These are phyloP conservation scores for Schrankia costaestrigalis DNA, from an alignment of 2,888 invertebrate species.

Conservation along the genomic window DNA sequence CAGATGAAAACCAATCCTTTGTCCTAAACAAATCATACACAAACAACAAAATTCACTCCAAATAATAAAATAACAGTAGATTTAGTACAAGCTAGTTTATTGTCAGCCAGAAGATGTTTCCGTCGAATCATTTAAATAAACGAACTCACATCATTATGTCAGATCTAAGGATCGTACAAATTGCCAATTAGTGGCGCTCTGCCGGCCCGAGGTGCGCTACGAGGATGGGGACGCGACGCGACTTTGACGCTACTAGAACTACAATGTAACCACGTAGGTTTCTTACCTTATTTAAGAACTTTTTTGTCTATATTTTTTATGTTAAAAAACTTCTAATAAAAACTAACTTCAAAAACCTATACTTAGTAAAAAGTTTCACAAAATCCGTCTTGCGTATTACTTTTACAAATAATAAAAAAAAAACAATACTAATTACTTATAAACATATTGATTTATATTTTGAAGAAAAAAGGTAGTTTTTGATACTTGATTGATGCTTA, in stretches of 20 bases:
- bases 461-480: background rate
- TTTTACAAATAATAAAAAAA: background rate
- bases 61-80: no score
- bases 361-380: no score
- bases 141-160: conserved; percentile 78
- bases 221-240: conserved; percentile 34
- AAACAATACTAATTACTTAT: no score
- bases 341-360: no score
- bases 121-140: conserved; percentile 79
- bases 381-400: background rate
- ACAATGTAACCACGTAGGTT: no score
- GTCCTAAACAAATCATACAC: no score
- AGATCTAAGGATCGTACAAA: conserved; percentile 80
- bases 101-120: conserved; percentile 62
- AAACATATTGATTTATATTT: background rate
- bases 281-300: no score
- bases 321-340: no score
- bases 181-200: conserved; percentile 75
- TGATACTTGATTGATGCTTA: background rate
- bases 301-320: no score
- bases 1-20: no score
- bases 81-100: conserved; percentile 34
- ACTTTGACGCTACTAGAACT: no score
- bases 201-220: conserved; percentile 46
- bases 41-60: no score